Evolutionary conservation across 1,140 invertebrate species (phyloP).

Genomic region (Aphaenogaster ashmeadi): DNA sequence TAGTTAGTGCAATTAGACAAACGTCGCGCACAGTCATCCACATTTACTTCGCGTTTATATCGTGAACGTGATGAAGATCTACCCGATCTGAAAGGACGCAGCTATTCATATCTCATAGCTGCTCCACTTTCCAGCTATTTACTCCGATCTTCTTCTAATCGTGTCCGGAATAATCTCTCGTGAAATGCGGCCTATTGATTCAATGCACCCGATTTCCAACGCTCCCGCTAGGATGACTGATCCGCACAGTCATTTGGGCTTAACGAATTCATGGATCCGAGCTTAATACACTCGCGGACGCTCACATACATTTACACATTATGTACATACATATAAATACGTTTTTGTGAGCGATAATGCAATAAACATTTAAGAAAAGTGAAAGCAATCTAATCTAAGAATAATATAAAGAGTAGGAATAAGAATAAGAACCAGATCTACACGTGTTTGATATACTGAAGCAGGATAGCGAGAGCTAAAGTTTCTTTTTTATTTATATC

Average conservation of each 20-base stretch:
- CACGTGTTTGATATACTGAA: not conserved
- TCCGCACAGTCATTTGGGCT: not conserved
- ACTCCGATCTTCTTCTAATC: slow-evolving; percentile 25
- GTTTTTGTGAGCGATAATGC: not conserved
- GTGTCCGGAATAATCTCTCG: slow-evolving; percentile 31
- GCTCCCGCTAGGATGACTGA: not conserved
- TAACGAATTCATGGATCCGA: not conserved
- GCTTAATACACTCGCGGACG: not conserved
- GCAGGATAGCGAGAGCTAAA: not conserved
- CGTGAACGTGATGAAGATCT: slow-evolving; percentile 51
- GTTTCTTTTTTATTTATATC: not conserved
- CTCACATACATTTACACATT: not conserved
- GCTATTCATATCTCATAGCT: slow-evolving; percentile 48
- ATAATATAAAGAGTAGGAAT: not conserved
- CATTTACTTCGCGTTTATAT: slow-evolving; percentile 1
- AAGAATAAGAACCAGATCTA: not conserved
- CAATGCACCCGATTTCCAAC: slow-evolving; percentile 7
- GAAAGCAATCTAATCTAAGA: not conserved
- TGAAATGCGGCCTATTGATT: slow-evolving; percentile 6
- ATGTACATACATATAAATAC: not conserved
- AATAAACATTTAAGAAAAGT: not conserved
- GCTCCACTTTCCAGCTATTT: slow-evolving; percentile 60
- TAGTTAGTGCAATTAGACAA: slow-evolving; percentile 42
- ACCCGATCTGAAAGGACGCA: slow-evolving; percentile 48
- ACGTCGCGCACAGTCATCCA: not conserved